A percentile compares a stretch with the other conserved stretches of the same genome.
Conservation (phyloP, 2,797 vertebrate genomes). For the Phaenicophaeus curvirostris region DNA sequence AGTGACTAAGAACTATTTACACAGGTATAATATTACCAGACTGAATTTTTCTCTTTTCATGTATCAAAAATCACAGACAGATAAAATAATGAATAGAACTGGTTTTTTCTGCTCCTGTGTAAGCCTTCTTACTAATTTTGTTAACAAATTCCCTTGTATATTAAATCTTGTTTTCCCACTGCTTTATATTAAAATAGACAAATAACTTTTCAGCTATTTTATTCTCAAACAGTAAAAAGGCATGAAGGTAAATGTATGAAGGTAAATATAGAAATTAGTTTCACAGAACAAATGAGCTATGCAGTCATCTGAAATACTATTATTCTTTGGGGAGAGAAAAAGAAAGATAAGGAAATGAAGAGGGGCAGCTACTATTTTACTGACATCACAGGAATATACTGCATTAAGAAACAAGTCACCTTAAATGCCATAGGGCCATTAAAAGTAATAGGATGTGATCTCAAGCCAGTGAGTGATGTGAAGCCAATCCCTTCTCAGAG, state of each 20-base stretch:
- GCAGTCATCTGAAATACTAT: neutral
- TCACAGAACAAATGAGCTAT: neutral
- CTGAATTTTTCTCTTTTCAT: neutral
- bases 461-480: constrained; percentile 59
- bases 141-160: neutral
- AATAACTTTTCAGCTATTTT: neutral
- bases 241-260: neutral
- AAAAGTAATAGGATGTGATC: constrained; percentile 66
- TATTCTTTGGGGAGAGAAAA: neutral
- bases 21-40: neutral
- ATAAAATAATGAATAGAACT: neutral
- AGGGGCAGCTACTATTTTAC: neutral
- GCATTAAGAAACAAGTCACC: constrained; percentile 49
- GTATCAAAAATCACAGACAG: neutral
- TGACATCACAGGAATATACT: neutral
- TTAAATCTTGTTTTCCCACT: neutral
- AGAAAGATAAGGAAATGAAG: neutral
- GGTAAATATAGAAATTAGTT: neutral
- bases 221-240: neutral
- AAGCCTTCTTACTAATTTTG: neutral
- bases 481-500: constrained; percentile 52
- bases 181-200: neutral
- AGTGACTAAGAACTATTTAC: neutral
- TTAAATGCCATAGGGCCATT: constrained; percentile 54
- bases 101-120: neutral